These are phyloP conservation scores for Corythornis leucogaster DNA, from an alignment of 2,797 vertebrate genomes.

Conservation along the genomic window DNA sequence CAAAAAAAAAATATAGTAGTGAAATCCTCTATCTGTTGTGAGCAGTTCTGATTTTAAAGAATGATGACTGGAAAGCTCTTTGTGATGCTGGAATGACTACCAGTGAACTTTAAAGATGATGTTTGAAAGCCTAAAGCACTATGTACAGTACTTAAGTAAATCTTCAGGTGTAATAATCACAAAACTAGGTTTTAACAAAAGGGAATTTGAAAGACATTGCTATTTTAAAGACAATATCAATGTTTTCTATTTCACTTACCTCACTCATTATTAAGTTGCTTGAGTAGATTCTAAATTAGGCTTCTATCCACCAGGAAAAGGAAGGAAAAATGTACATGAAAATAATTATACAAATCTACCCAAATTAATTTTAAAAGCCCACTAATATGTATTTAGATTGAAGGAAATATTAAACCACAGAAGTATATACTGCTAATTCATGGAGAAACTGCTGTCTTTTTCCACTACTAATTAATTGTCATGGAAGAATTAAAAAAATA, in stretches of 20 bases:
- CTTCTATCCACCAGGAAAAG: background rate
- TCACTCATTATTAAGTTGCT: background rate
- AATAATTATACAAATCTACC: background rate
- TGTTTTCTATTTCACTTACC: background rate
- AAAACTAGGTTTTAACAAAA: background rate
- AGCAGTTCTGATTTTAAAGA: background rate
- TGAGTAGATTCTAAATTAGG: background rate
- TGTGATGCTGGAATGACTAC: background rate
- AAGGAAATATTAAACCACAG: background rate
- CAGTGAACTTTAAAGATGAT: background rate
- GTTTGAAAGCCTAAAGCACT: background rate
- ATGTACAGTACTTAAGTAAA: background rate
- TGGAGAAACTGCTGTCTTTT: background rate
- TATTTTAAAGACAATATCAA: background rate
- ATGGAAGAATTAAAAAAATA: background rate
- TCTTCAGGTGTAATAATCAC: background rate
- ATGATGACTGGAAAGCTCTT: background rate
- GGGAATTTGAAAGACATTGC: background rate
- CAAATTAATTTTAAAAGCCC: background rate
- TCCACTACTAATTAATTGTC: background rate
- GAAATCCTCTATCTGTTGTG: background rate
- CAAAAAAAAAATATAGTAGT: background rate
- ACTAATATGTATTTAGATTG: background rate
- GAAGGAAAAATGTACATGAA: background rate
- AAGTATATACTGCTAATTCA: background rate